Evolutionary conservation across 2,113 vertebrate species (phyloP).

Genomic region (Otus sunia): DNA sequence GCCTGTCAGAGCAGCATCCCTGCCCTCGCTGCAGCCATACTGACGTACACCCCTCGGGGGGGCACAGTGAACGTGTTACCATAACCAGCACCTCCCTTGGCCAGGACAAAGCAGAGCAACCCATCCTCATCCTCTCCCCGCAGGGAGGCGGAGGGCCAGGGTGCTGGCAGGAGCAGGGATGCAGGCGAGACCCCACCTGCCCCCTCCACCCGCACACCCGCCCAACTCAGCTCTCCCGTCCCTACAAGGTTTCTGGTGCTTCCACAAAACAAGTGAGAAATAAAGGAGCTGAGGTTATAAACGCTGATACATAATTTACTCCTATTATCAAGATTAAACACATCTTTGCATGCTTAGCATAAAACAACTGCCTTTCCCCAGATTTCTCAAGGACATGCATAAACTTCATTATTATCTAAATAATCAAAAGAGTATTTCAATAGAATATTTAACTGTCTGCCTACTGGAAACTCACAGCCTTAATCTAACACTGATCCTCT

Average conservation of each 20-base stretch:
- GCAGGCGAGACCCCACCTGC: background rate
- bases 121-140: accelerated
- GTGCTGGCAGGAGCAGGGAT: accelerated
- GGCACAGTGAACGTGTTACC: accelerated
- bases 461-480: conserved; percentile 61
- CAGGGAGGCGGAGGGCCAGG: background rate
- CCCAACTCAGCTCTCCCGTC: background rate
- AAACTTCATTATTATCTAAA: conserved; percentile 58
- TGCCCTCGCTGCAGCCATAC: background rate
- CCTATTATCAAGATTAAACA: conserved; percentile 67
- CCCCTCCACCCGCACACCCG: background rate
- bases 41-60: background rate
- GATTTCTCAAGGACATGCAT: conserved; percentile 60
- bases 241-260: background rate
- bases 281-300: conserved; percentile 12
- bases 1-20: background rate
- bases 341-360: conserved; percentile 54
- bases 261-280: conserved; percentile 1
- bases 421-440: conserved; percentile 60
- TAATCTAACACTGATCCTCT: conserved; percentile 65
- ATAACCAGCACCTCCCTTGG: background rate
- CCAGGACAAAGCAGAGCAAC: background rate
- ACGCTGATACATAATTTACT: conserved; percentile 64
- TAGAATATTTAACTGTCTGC: conserved; percentile 61
- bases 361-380: conserved; percentile 47